Percentiles rank a stretch among this genome's conserved stretches.
These are phyloP conservation scores for Lepidurus arcticus DNA, from an alignment of 1,140 invertebrate genomes.

Conservation along the genomic window DNA sequence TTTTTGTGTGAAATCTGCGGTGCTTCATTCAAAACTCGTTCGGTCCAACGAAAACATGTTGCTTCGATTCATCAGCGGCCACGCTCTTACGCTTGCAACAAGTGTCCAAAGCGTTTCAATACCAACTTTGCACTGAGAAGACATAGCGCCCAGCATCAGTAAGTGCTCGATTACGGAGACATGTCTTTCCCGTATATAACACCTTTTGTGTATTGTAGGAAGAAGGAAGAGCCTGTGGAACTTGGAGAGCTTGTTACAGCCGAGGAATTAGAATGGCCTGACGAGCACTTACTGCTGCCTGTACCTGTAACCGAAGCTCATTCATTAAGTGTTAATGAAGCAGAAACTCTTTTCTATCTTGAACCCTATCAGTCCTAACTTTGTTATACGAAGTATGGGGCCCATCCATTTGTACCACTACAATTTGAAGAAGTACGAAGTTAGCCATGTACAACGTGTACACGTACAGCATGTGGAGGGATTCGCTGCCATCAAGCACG, in stretches of 20 bases:
- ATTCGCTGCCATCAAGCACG: too few relatives aligned
- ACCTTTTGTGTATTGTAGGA: neutral
- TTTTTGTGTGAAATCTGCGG: constrained; percentile 50
- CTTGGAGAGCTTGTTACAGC: neutral
- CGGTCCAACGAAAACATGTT: constrained; percentile 48
- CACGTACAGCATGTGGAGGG: too few relatives aligned
- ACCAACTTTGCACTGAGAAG: constrained; percentile 46
- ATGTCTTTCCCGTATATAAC: neutral
- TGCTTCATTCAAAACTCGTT: constrained; percentile 48
- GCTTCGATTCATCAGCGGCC: constrained; percentile 46
- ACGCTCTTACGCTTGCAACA: constrained; percentile 42
- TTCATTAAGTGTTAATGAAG: constrained; percentile 9
- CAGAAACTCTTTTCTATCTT: neutral
- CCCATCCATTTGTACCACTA: neutral
- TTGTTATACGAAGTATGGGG: neutral
- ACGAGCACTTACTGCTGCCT: neutral
- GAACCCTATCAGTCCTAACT: neutral
- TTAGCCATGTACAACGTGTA: too few relatives aligned
- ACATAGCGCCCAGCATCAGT: constrained; percentile 44
- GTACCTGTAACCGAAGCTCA: neutral
- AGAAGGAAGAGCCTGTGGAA: neutral
- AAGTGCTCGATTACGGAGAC: constrained; percentile 25
- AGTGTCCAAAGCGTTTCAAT: constrained; percentile 46
- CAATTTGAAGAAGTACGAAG: neutral
- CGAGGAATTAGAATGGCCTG: neutral